These are phyloP conservation scores for Dione vanillae DNA, from an alignment of 2,888 invertebrate genomes.

Conservation along the genomic window DNA sequence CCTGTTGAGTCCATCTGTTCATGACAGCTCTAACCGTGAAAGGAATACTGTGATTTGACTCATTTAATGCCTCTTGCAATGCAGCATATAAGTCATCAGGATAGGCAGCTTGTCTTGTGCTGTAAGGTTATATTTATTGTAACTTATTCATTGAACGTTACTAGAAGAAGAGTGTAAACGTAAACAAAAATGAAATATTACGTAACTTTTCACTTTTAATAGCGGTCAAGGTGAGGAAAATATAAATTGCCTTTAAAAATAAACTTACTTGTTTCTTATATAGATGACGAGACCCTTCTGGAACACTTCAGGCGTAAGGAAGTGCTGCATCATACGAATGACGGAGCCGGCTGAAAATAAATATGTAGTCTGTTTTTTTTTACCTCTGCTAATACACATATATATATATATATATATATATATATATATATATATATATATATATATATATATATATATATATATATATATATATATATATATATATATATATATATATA, in stretches of 20 bases:
- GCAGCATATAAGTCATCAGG: slow-evolving; percentile 66
- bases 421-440: too few species aligned
- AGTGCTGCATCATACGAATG: slow-evolving; percentile 84
- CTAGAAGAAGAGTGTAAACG: too few species aligned
- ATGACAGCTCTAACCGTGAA: slow-evolving; percentile 85
- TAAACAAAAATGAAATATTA: background rate
- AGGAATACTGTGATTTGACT: slow-evolving; percentile 60
- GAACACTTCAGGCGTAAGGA: slow-evolving; percentile 83
- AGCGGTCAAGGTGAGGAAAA: slow-evolving; percentile 20
- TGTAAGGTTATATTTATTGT: slow-evolving; percentile 45
- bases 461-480: too few species aligned
- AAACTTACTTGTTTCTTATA: slow-evolving; percentile 67
- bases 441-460: too few species aligned
- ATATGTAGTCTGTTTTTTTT: slow-evolving; percentile 27
- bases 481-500: too few species aligned
- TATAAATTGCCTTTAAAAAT: background rate
- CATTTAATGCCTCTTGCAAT: slow-evolving; percentile 59
- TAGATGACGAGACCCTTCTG: slow-evolving; percentile 79
- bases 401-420: too few species aligned
- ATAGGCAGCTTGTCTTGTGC: slow-evolving; percentile 61
- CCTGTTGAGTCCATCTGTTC: slow-evolving; percentile 90
- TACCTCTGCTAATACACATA: background rate
- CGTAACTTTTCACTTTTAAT: background rate
- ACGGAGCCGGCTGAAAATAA: slow-evolving; percentile 78
- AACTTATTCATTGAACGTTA: too few species aligned